These are phyloP conservation scores for Habrosyne pyritoides DNA, from an alignment of 2,888 invertebrate species.

Conservation along the genomic window DNA sequence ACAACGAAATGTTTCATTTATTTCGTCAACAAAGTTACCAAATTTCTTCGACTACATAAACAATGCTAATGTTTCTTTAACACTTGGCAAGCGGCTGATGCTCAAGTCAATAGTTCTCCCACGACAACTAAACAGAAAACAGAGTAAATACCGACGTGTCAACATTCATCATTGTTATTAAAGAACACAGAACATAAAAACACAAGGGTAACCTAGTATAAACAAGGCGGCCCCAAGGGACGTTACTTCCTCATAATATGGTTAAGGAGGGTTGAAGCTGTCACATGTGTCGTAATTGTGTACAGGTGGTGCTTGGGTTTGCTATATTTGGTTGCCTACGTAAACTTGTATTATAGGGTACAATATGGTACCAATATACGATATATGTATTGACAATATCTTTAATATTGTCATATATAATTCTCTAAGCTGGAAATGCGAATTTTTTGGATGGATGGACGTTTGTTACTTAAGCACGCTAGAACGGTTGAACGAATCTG, in stretches of 20 bases:
- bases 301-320: background rate
- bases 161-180: conserved; percentile 1
- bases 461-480: no score
- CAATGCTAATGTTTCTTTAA: conserved; percentile 17
- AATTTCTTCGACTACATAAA: conserved; percentile 6
- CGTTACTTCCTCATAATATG: background rate
- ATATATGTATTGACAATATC: no score
- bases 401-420: no score
- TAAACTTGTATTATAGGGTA: background rate
- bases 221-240: background rate
- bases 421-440: no score
- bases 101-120: conserved; percentile 13
- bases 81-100: conserved; percentile 20
- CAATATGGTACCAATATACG: background rate
- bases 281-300: background rate
- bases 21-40: conserved; percentile 6
- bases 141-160: background rate
- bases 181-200: conserved; percentile 3
- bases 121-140: background rate
- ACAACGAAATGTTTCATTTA: conserved; percentile 3
- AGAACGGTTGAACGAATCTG: no score
- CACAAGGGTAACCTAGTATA: background rate
- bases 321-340: background rate
- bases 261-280: background rate
- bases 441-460: no score